phyloP scores from a whole-genome alignment of 2,797 vertebrate species.

The Xiphorhynchus erythropygius region DNA sequence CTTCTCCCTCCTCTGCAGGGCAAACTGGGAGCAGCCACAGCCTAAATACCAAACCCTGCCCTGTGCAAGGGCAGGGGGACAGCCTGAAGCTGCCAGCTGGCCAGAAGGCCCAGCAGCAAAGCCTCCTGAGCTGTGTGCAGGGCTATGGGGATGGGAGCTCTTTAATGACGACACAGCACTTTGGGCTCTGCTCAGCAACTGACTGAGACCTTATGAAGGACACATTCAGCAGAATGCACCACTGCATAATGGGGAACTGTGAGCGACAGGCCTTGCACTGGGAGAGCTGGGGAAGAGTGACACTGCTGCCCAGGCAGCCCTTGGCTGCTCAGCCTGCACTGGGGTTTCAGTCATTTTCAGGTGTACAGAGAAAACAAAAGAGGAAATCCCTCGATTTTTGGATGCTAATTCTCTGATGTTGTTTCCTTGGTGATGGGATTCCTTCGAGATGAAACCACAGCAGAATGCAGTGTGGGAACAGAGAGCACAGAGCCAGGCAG shows the following conservation, averaged over 20 bases:
- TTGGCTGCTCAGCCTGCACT: background rate
- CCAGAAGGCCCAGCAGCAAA: background rate
- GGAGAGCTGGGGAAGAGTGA: background rate
- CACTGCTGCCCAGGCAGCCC: background rate
- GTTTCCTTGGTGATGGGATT: conserved; percentile 48
- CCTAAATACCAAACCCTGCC: background rate
- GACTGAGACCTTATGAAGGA: conserved; percentile 19
- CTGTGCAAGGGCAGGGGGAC: background rate
- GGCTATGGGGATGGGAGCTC: background rate
- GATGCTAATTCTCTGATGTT: background rate
- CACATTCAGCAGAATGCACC: conserved; percentile 13
- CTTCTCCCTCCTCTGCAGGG: background rate
- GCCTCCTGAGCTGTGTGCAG: background rate
- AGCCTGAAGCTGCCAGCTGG: background rate
- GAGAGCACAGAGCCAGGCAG: background rate
- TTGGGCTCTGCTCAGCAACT: background rate
- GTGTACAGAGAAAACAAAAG: background rate
- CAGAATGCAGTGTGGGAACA: background rate
- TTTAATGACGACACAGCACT: background rate
- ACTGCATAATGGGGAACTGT: conserved; percentile 7
- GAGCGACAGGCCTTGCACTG: background rate
- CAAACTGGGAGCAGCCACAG: background rate
- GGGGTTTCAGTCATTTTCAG: background rate
- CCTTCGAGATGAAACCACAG: background rate
- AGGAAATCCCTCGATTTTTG: conserved; percentile 13